These are phyloP conservation scores for Hestina assimilis DNA, from an alignment of 1,140 invertebrate species.

Conservation along the genomic window DNA sequence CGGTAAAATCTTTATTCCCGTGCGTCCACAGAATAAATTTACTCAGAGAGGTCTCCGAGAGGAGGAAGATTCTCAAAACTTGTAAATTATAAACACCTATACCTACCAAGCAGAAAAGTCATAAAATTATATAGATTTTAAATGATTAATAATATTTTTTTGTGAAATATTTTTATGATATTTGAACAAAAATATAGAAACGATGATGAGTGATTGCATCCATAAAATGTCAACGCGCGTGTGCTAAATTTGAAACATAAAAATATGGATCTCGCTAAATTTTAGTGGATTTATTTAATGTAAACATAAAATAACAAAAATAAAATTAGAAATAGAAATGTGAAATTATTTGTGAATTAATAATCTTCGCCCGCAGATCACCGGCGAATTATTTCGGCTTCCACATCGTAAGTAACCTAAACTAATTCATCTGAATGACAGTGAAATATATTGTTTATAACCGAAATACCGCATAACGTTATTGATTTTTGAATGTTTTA, in stretches of 20 bases:
- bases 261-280: constrained; percentile 65
- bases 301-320: constrained; percentile 40
- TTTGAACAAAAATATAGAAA: neutral
- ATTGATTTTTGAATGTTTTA: constrained; percentile 63
- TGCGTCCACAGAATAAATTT: no score
- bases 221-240: constrained; percentile 37
- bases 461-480: constrained; percentile 60
- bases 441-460: constrained; percentile 47
- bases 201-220: neutral
- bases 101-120: no score
- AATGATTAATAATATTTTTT: no score
- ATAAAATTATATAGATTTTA: no score
- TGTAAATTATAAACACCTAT: no score
- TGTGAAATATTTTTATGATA: no score
- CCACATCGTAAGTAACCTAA: constrained; percentile 61
- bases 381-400: constrained; percentile 39
- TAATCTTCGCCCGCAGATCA: constrained; percentile 42
- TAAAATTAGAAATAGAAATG: constrained; percentile 57
- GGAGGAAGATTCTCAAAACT: no score
- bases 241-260: constrained; percentile 68
- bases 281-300: constrained; percentile 45
- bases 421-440: constrained; percentile 37
- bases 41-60: no score
- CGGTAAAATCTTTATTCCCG: no score
- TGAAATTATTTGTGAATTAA: constrained; percentile 56